Conservation (phyloP, 2,888 invertebrate genomes). For the Carcina quercana region DNA sequence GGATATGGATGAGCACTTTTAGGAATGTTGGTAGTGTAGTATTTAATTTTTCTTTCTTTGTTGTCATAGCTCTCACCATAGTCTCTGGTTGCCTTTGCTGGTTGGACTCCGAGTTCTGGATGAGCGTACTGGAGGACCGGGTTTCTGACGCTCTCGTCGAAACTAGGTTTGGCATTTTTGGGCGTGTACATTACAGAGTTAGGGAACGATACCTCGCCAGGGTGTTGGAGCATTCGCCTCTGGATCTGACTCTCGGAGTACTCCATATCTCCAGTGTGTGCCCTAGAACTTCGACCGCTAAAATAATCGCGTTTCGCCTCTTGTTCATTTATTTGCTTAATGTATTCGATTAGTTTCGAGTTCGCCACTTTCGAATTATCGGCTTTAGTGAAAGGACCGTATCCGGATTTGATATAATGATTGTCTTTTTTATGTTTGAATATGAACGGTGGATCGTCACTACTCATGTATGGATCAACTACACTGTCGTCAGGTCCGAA, state of each 20-base stretch:
- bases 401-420: slow-evolving; percentile 58
- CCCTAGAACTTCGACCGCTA: slow-evolving; percentile 64
- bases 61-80: slow-evolving; percentile 44
- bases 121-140: slow-evolving; percentile 87
- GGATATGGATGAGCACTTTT: slow-evolving; percentile 75
- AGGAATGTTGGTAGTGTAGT: slow-evolving; percentile 66
- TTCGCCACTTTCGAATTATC: slow-evolving; percentile 75
- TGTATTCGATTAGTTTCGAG: slow-evolving; percentile 77
- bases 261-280: slow-evolving; percentile 60
- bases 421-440: slow-evolving; percentile 61
- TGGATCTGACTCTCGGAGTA: slow-evolving; percentile 76
- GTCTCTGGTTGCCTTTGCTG: slow-evolving; percentile 76
- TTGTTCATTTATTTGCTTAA: slow-evolving; percentile 79
- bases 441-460: slow-evolving; percentile 45
- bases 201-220: slow-evolving; percentile 78
- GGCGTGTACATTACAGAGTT: slow-evolving; percentile 79
- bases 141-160: slow-evolving; percentile 81
- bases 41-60: slow-evolving; percentile 56
- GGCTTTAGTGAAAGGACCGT: slow-evolving; percentile 78
- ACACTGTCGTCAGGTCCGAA: slow-evolving; percentile 49
- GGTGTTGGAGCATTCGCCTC: slow-evolving; percentile 81
- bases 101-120: slow-evolving; percentile 85
- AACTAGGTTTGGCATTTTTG: slow-evolving; percentile 74
- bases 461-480: slow-evolving; percentile 46
- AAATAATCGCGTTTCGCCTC: slow-evolving; percentile 77